phyloP scores from a whole-genome alignment of 2,888 invertebrate species.

The Trypoxylon attenuatum region DNA sequence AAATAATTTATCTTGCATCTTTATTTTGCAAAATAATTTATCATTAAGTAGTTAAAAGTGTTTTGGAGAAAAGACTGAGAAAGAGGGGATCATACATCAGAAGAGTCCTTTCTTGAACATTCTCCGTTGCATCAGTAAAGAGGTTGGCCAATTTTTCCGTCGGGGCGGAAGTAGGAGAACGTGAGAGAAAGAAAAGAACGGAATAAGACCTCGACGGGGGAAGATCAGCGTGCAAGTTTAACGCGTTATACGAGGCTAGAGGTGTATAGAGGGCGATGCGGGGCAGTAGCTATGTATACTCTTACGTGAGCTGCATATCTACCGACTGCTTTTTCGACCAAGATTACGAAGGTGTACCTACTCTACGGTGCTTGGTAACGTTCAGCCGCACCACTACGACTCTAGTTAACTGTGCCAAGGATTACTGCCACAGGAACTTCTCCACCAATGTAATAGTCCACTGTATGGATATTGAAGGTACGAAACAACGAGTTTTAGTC shows the following conservation, averaged over 20 bases:
- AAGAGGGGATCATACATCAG: too few relatives aligned
- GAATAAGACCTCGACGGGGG: neutral
- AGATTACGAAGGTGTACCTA: constrained; percentile 39
- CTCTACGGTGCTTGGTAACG: constrained; percentile 14
- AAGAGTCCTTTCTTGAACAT: too few relatives aligned
- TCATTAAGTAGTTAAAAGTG: too few relatives aligned
- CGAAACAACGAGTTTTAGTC: constrained; percentile 18
- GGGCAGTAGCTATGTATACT: neutral
- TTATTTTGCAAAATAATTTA: too few relatives aligned
- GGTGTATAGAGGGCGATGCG: neutral
- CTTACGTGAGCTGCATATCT: constrained; percentile 31
- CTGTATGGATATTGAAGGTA: constrained; percentile 17
- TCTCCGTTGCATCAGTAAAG: constrained; percentile 40
- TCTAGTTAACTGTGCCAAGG: constrained; percentile 42
- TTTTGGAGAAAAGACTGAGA: too few relatives aligned
- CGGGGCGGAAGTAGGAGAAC: constrained; percentile 37
- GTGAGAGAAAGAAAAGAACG: constrained; percentile 37
- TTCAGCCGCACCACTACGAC: neutral
- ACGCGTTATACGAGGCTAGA: too few relatives aligned
- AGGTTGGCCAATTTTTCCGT: constrained; percentile 45
- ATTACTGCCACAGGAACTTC: constrained; percentile 44
- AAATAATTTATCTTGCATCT: too few relatives aligned
- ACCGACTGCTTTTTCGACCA: constrained; percentile 44
- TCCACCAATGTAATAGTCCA: constrained; percentile 35
- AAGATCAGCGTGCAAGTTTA: constrained; percentile 22